Conservation (phyloP, 2,113 vertebrate genomes). For the Laterallus jamaicensis region DNA sequence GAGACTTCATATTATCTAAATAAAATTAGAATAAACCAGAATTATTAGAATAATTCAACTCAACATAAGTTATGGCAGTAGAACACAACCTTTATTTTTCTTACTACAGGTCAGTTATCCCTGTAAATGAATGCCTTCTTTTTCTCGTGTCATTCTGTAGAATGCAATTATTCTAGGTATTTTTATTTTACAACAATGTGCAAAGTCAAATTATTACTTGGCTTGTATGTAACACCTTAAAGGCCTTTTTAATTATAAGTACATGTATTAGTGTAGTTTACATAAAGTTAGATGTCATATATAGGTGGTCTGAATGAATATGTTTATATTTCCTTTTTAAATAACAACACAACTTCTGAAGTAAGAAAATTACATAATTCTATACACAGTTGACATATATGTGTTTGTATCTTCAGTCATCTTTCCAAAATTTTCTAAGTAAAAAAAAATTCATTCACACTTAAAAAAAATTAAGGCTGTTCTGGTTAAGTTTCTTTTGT, state of each 20-base stretch:
- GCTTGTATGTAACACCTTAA: not conserved
- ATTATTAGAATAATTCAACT: not conserved
- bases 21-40: slow-evolving; percentile 46
- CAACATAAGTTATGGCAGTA: not conserved
- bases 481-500: not conserved
- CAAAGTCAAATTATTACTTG: not conserved
- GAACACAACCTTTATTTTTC: not conserved
- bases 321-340: not conserved
- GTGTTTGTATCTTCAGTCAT: not conserved
- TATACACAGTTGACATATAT: not conserved
- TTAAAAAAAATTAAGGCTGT: not conserved
- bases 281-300: not conserved
- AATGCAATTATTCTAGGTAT: not conserved
- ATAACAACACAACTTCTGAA: not conserved
- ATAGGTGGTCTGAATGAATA: not conserved
- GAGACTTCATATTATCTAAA: slow-evolving; percentile 14
- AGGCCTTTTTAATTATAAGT: not conserved
- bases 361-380: not conserved
- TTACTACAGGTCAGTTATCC: not conserved
- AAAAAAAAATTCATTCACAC: not conserved
- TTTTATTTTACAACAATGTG: not conserved
- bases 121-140: not conserved
- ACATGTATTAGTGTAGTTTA: not conserved
- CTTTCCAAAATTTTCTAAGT: not conserved
- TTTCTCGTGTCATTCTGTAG: not conserved